These are phyloP conservation scores for Pseudomyrmex concolor DNA, from an alignment of 1,140 invertebrate species.

Conservation along the genomic window DNA sequence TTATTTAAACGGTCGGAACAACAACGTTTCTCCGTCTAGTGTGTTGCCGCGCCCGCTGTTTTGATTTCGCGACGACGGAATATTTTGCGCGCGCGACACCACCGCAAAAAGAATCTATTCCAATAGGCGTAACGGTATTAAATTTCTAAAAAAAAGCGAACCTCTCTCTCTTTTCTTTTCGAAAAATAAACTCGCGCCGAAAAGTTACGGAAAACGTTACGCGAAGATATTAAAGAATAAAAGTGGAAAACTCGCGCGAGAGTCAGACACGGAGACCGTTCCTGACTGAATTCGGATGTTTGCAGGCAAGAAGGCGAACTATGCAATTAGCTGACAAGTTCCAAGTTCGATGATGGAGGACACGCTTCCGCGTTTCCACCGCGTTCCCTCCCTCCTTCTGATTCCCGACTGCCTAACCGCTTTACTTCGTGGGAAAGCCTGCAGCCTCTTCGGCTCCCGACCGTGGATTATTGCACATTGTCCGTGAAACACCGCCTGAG, in stretches of 20 bases:
- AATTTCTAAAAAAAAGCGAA: no score
- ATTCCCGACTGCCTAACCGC: slow-evolving; percentile 67
- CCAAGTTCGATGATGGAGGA: slow-evolving; percentile 74
- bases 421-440: slow-evolving; percentile 71
- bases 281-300: slow-evolving; percentile 65
- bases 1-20: slow-evolving; percentile 81
- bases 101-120: not conserved
- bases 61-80: not conserved
- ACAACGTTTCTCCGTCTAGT: slow-evolving; percentile 57
- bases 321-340: slow-evolving; percentile 73
- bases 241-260: not conserved
- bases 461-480: slow-evolving; percentile 64
- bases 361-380: slow-evolving; percentile 68
- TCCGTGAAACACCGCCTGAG: slow-evolving; percentile 59
- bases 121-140: not conserved
- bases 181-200: not conserved
- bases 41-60: slow-evolving; percentile 1
- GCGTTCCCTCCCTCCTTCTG: slow-evolving; percentile 17
- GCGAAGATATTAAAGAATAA: slow-evolving; percentile 24
- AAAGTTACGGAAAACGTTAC: not conserved
- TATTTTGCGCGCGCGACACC: not conserved
- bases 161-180: not conserved
- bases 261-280: slow-evolving; percentile 51
- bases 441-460: slow-evolving; percentile 60
- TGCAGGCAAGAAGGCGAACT: slow-evolving; percentile 70